phyloP scores from a whole-genome alignment of 2,888 invertebrate species.

The Heteromyza rotundicornis region DNA sequence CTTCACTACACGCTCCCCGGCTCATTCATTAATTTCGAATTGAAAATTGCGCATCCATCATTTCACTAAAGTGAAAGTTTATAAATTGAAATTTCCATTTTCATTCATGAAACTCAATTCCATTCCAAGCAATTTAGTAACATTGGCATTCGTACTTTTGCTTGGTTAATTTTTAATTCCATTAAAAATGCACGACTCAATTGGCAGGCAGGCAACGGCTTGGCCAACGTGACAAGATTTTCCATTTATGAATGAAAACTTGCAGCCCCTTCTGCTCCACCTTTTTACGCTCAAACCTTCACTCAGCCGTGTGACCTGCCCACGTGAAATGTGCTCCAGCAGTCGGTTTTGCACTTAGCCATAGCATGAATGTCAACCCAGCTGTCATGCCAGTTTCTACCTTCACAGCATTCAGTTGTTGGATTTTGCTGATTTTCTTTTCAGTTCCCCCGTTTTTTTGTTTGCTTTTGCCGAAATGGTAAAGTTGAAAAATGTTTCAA shows the following conservation, averaged over 20 bases:
- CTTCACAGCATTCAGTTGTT: no score
- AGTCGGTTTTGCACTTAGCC: neutral
- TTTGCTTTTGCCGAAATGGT: no score
- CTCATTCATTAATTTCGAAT: no score
- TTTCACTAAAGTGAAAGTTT: no score
- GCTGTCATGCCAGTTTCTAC: constrained; percentile 9
- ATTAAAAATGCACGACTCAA: neutral
- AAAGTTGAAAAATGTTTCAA: no score
- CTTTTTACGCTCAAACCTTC: neutral
- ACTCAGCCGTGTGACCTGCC: neutral
- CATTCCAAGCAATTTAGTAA: neutral
- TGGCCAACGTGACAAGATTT: neutral
- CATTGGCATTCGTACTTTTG: neutral
- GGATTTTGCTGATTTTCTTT: no score
- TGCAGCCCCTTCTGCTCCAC: neutral
- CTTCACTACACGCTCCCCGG: no score
- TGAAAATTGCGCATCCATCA: no score
- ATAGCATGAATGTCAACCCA: constrained; percentile 9
- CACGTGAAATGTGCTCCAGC: neutral
- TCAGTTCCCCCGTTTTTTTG: no score
- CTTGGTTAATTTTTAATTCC: neutral
- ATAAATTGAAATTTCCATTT: no score
- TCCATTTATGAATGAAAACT: constrained; percentile 1
- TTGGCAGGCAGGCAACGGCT: no score
- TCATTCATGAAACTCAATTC: neutral